Evolutionary conservation across 2,797 vertebrate genomes (phyloP).

Genomic region (Labroides dimidiatus): DNA sequence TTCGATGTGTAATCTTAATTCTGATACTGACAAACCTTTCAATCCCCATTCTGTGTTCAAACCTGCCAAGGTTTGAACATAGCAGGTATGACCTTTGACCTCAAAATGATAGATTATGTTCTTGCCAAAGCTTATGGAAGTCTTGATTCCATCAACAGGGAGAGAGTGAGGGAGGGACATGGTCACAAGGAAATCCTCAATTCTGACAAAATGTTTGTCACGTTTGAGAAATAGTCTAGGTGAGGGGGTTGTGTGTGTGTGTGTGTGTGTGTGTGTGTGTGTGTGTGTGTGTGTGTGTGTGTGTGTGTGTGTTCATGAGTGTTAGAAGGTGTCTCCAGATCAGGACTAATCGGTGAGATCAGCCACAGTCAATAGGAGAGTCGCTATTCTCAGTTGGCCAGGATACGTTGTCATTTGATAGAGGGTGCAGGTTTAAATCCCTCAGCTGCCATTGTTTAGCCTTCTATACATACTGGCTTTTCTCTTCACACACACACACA

Average conservation of each 20-base stretch:
- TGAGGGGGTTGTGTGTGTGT: too few relatives aligned
- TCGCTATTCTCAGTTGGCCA: slow-evolving; percentile 89
- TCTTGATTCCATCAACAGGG: slow-evolving; percentile 39
- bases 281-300: slow-evolving; percentile 13
- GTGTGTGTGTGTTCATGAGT: slow-evolving; percentile 14
- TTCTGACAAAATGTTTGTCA: slow-evolving; percentile 31
- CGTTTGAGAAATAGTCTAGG: slow-evolving; percentile 50
- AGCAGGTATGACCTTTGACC: slow-evolving; percentile 62
- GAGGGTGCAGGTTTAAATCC: slow-evolving; percentile 81
- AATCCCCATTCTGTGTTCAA: slow-evolving; percentile 45
- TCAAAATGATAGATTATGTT: slow-evolving; percentile 50
- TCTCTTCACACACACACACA: slow-evolving; percentile 55
- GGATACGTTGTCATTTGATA: slow-evolving; percentile 85
- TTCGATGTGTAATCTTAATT: slow-evolving; percentile 50
- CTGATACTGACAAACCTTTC: slow-evolving; percentile 44
- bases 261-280: slow-evolving; percentile 8
- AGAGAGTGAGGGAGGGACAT: slow-evolving; percentile 19
- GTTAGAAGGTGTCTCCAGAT: slow-evolving; percentile 62
- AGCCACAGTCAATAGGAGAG: slow-evolving; percentile 88
- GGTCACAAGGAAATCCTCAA: slow-evolving; percentile 37
- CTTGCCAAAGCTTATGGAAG: slow-evolving; percentile 33
- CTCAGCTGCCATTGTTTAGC: slow-evolving; percentile 71
- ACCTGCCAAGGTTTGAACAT: slow-evolving; percentile 19
- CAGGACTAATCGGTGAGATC: slow-evolving; percentile 73
- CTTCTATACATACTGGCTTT: slow-evolving; percentile 75